Evolutionary conservation across 92 coral and sea anemone genomes (phyloP).

Genomic region (Siderastrea siderea): DNA sequence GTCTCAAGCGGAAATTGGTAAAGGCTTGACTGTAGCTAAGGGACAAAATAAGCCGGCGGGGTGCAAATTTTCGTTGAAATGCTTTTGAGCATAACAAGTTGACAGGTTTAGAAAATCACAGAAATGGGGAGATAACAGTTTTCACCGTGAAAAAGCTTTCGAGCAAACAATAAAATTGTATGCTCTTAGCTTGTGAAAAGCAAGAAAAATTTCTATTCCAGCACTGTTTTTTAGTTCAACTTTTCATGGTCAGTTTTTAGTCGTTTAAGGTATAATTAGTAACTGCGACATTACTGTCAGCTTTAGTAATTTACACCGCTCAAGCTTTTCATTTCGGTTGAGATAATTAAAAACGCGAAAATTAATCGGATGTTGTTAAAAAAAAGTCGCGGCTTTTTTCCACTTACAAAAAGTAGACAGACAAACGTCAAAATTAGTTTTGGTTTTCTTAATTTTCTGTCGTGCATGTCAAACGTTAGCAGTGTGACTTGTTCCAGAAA

Average conservation of each 20-base stretch:
- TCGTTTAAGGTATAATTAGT: slow-evolving; percentile 26
- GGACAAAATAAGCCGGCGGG: neutral
- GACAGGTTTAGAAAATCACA: no score
- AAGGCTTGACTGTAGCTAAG: no score
- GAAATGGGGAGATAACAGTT: neutral
- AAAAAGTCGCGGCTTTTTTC: neutral
- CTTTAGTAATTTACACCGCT: neutral
- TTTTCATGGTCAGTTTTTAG: neutral
- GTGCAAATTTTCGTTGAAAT: neutral
- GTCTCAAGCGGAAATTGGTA: no score
- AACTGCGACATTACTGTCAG: neutral
- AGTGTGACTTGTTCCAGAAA: neutral
- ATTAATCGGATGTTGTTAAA: slow-evolving; percentile 32
- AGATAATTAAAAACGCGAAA: slow-evolving; percentile 18
- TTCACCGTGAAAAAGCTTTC: neutral
- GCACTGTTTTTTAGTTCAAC: neutral
- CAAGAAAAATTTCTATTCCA: neutral
- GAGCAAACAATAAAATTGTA: neutral
- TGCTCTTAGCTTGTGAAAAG: neutral
- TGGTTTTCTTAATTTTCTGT: neutral
- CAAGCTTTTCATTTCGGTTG: slow-evolving; percentile 1
- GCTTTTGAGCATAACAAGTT: neutral
- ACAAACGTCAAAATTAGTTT: neutral
- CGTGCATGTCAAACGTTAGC: neutral
- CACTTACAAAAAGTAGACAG: neutral